Base-by-base conservation (phyloP, 2,113 vertebrate genomes). In the Ahaetulla prasina region DNA sequence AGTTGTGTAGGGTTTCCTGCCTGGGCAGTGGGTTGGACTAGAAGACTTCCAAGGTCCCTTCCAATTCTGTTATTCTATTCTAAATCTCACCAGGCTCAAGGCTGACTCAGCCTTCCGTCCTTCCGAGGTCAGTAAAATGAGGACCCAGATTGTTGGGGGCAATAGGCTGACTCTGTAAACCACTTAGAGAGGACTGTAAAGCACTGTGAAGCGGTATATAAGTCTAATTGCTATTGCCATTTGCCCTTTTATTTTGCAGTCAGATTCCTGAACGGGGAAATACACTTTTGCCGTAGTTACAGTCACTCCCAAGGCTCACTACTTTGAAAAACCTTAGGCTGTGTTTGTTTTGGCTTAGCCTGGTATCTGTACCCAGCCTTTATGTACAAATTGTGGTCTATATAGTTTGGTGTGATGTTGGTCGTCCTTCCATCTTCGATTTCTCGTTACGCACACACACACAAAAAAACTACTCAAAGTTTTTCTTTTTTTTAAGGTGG, bases 401-500 rank as follows among this genome's bases (percentile, higher is more conserved):
- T 80, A 80, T 39, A 35, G 74, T 8, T 39, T 80, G 35, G 35
- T 80, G 18, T 55, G 20, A 16, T 39, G 35, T 88, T 25, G 12
- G 47, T 6, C 7, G 45, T 87, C 5, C 47, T 12, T 4, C 27
- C 27, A 16, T 47, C 85, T 49, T n/a, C n/a, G 3, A 2, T 39
- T 39, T 20, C 35, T 39, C 3, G 5, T 14, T 80, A n/a, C n/a
- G n/a, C 39, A 18, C 0, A 20, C 63, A 35, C 53, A 54, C 55
- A 80, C 12, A n/a, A 68, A 3, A n/a, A 35, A 20, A 2, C 2
- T 35, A 55, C 7, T 2, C 54, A 55, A 55, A 23, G n/a, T 8
- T 80, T 35, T 35, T n/a, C 7, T 50, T n/a, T 57, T 22, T 84
- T 95, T 94, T 95, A 99, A 99, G 99, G 98, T 95, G 98, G 98